These are phyloP conservation scores for Macaria liturata DNA, from an alignment of 2,888 invertebrate genomes.

Conservation along the genomic window DNA sequence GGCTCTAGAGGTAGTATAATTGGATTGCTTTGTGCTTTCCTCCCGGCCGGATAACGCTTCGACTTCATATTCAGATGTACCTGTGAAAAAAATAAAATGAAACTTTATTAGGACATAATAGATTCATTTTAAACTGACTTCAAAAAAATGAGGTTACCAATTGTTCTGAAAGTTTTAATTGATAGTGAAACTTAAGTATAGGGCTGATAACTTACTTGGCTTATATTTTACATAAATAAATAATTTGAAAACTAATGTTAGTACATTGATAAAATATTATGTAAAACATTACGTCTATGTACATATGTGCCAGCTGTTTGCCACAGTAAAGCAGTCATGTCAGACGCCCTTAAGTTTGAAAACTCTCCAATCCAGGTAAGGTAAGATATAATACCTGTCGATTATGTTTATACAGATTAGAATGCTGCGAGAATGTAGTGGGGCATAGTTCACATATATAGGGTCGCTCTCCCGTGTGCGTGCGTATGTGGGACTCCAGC, in stretches of 20 bases:
- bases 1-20: conserved; percentile 7
- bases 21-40: conserved; percentile 47
- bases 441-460: conserved; percentile 56
- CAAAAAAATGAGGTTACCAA: not conserved
- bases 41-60: conserved; percentile 55
- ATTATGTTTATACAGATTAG: conserved; percentile 70
- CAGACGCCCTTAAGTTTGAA: not conserved
- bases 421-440: conserved; percentile 67
- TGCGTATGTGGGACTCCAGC: conserved; percentile 69
- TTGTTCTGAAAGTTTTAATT: too few relatives aligned
- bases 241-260: not conserved
- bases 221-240: not conserved
- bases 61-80: conserved; percentile 70
- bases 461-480: conserved; percentile 66
- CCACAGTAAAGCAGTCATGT: not conserved
- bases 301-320: too few relatives aligned
- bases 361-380: not conserved
- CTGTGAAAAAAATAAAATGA: conserved; percentile 44
- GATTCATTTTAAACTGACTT: not conserved
- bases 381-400: conserved; percentile 53
- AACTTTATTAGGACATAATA: not conserved
- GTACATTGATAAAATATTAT: not conserved
- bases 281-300: too few relatives aligned
- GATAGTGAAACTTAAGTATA: not conserved
- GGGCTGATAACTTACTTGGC: not conserved